A percentile compares a stretch with the other conserved stretches of the same genome.
phyloP scores from a whole-genome alignment of 2,113 vertebrate genomes.

The Himantopus leucocephalus region DNA sequence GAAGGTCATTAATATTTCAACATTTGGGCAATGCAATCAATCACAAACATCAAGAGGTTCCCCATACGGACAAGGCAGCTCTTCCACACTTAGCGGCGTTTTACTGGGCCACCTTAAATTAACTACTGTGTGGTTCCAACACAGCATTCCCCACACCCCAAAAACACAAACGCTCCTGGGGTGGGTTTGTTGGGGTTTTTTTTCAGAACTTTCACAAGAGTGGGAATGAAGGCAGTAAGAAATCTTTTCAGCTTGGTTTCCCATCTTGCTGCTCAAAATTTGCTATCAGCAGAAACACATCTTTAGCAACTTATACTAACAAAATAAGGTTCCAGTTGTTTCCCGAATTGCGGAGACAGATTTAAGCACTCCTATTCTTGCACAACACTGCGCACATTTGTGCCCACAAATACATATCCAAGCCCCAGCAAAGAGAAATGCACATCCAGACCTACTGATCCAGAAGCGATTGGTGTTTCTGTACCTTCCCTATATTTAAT shows the following conservation, averaged over 20 bases:
- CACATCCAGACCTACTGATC: constrained; percentile 69
- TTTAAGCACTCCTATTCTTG: neutral
- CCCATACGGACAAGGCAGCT: constrained; percentile 68
- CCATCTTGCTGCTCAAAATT: constrained; percentile 33
- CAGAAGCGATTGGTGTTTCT: constrained; percentile 70
- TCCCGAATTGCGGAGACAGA: constrained; percentile 27
- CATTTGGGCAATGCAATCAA: constrained; percentile 86
- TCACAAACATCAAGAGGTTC: constrained; percentile 83
- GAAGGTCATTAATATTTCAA: constrained; percentile 84
- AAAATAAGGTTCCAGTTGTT: constrained; percentile 29
- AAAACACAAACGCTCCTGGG: neutral
- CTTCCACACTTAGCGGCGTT: constrained; percentile 39
- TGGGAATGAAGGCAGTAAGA: neutral
- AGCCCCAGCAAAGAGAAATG: constrained; percentile 61
- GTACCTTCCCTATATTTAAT: constrained; percentile 68
- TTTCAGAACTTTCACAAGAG: neutral
- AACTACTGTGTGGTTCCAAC: neutral
- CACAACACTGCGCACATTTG: neutral
- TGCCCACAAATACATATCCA: constrained; percentile 17
- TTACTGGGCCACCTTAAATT: constrained; percentile 56
- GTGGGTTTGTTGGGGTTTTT: neutral
- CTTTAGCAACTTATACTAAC: constrained; percentile 23
- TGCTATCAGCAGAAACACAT: constrained; percentile 27
- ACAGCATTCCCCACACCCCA: neutral
- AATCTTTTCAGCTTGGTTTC: constrained; percentile 18